Base-by-base conservation (phyloP, 2,888 invertebrate genomes). In the Adineta ricciae region DNA sequence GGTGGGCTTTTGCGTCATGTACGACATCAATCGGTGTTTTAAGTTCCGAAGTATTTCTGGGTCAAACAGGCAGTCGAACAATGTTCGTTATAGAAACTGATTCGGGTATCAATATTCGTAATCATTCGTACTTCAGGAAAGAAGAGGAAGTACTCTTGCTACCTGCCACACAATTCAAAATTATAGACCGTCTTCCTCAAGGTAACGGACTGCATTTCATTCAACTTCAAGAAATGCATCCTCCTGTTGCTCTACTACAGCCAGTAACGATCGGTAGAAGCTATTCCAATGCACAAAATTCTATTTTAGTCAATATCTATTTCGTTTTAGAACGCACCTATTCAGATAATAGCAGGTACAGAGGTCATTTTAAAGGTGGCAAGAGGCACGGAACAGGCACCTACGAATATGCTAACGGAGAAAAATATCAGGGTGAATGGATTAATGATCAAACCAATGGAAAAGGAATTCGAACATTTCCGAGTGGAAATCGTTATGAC, bases 401-500 rank as follows among this genome's bases (percentile, higher is more conserved):
- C 5, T 46, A 46, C 11, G 5, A 46, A 8, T 46, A 8, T 46
- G 8, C 11, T 11, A 46, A 46, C 11, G 46, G 46, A 46, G 46
- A 46, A 5, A 46, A 11, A 46, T 46, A 46, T 46, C 5, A 5
- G 11, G 46, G 46, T 8, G 46, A 46, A 11, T 46, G 46, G 46
- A 46, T 8, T 11, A 46, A 46, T 46, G 46, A 46, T 46, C 8
- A 8, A 46, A 46, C 11, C 8, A 46, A 11, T 46, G 46, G 46
- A 46, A 5, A 46, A 46, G 46, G 46, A 46, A 46, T 11, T 8
- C 11, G 5, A 8, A 46, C 11, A 46, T 46, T 5, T 5, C 11
- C 11, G 11, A 46, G 5, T 46, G 46, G 90, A 36, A 91, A 91
- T 87, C 88, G 89, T 87, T 91, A 90, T 86, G 89, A 89, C 86